Evolutionary conservation across 2,797 vertebrate species (phyloP), one percentile per base, ranked within the genome.

Genomic region (Smutsia gigantea): DNA sequence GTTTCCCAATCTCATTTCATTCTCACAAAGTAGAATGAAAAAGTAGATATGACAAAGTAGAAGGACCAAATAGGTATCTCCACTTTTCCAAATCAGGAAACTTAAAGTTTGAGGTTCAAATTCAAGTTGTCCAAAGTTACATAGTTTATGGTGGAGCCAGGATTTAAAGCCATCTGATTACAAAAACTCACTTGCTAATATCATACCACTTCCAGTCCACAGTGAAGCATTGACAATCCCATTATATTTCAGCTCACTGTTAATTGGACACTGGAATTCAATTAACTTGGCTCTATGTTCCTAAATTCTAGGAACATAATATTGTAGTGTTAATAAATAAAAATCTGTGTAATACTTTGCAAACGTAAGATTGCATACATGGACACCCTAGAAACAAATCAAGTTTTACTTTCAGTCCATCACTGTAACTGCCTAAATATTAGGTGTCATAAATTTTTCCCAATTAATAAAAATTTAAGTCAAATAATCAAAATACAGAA

Each of bases 401-500:
- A 84, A 66, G 37, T 31, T 74, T 72, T 53, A n/a, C 63, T 89
- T 92, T 88, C 23, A 61, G 37, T 37, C 39, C 46, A 49, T 75
- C 64, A 75, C 0, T 68, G 5, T 53, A 79, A 86, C n/a, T 85
- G 51, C 49, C 49, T 81, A 81, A 69, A 53, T 83, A 83, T n/a
- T n/a, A 29, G n/a, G 55, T 71, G 37, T n/a, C 25, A 85, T 68
- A 74, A 75, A 53, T 53, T 77, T 57, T 68, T 7, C 64, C 64
- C 64, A 78, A 63, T 42, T 87, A 94, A 51, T 37, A 9, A 92
- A 83, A 88, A 53, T 59, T 53, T 88, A 34, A 75, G 42, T 66
- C 51, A 69, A 69, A 55, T 46, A 92, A 63, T 66, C 39, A 86
- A 93, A 91, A 95, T 69, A 85, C 7, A 85, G 42, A 95, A 79